Percentiles rank a stretch among this genome's conserved stretches.
These are phyloP conservation scores for Blastobasis adustella DNA, from an alignment of 2,888 invertebrate species.

Conservation along the genomic window DNA sequence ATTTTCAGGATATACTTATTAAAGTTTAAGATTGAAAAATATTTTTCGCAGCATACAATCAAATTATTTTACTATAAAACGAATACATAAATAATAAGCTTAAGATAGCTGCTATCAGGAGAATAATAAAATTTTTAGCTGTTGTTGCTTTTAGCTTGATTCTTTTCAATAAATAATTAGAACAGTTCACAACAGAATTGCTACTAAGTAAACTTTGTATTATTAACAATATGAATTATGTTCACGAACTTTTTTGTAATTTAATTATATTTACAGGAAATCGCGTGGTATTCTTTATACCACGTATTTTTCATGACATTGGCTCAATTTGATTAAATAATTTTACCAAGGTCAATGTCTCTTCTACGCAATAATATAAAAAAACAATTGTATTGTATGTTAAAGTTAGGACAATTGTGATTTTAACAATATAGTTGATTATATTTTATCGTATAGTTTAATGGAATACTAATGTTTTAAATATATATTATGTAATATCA, in stretches of 20 bases:
- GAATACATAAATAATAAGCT: not conserved
- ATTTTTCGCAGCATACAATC: conserved; percentile 34
- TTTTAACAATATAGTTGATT: conserved; percentile 68
- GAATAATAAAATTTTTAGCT: not conserved
- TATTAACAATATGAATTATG: too few relatives aligned
- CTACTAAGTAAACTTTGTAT: too few relatives aligned
- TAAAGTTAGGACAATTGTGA: conserved; percentile 71
- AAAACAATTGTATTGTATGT: conserved; percentile 41
- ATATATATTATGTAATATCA: conserved; percentile 54
- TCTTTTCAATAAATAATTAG: not conserved
- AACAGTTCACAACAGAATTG: too few relatives aligned
- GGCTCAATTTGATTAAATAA: conserved; percentile 24
- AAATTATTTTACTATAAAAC: conserved; percentile 25
- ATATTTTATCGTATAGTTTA: conserved; percentile 56
- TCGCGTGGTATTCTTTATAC: too few relatives aligned
- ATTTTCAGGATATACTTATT: conserved; percentile 46
- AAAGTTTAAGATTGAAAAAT: conserved; percentile 12
- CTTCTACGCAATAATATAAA: conserved; percentile 56
- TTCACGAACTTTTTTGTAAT: too few relatives aligned
- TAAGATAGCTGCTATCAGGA: not conserved
- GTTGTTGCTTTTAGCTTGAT: conserved; percentile 2
- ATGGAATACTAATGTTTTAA: conserved; percentile 52
- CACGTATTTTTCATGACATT: not conserved
- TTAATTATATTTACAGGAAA: too few relatives aligned
- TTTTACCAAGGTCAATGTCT: conserved; percentile 46